Conservation (phyloP, 1,140 invertebrate genomes). For the Hestina assimilis region DNA sequence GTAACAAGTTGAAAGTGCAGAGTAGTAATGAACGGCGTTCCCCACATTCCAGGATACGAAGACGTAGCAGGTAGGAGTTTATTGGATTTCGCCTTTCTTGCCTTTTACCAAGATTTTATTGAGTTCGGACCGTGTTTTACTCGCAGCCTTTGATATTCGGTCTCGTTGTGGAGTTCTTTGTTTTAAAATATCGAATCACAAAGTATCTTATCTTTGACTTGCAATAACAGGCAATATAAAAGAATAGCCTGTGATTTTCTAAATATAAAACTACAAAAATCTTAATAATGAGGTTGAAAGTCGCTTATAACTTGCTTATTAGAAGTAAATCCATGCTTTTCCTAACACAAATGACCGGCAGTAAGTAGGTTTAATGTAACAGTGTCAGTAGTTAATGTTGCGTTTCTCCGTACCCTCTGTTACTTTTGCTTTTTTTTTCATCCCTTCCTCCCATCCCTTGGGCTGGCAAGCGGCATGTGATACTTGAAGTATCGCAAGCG, state of each 20-base stretch:
- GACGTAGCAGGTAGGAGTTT: constrained; percentile 55
- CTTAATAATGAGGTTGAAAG: too few species aligned
- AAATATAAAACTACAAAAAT: background rate
- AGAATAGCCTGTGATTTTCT: too few species aligned
- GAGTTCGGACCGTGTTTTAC: constrained; percentile 32
- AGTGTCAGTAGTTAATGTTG: too few species aligned
- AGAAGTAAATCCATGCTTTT: too few species aligned
- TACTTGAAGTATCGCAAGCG: too few species aligned
- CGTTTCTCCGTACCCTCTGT: too few species aligned
- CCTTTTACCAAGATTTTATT: constrained; percentile 34
- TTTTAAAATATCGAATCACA: constrained; percentile 2
- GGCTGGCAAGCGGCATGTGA: too few species aligned
- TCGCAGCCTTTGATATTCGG: constrained; percentile 21
- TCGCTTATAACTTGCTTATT: too few species aligned
- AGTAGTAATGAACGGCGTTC: constrained; percentile 62
- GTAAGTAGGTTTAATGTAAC: too few species aligned
- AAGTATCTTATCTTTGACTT: background rate
- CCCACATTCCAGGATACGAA: constrained; percentile 50
- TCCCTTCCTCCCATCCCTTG: too few species aligned
- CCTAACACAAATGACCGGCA: too few species aligned
- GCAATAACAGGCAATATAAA: background rate
- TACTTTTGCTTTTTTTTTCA: too few species aligned
- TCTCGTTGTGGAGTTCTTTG: constrained; percentile 1
- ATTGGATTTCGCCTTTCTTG: constrained; percentile 56
- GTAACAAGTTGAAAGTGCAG: constrained; percentile 60